Conservation (phyloP, 2,888 invertebrate species). For the Geophilus truncorum region DNA sequence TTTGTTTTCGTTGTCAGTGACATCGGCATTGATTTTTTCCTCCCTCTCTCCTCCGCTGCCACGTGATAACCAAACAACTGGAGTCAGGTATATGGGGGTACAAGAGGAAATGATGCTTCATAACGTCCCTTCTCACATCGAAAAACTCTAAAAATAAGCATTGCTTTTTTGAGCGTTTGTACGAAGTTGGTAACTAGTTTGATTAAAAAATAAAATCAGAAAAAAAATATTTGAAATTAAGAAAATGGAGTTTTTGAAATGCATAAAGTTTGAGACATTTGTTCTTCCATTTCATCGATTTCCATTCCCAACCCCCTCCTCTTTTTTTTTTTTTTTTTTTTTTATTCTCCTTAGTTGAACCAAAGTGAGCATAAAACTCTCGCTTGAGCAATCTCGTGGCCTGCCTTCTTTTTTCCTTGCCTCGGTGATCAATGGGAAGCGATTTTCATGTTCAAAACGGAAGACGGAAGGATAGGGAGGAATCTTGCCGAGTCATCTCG, state of each 20-base stretch:
- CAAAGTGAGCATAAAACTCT: conserved; percentile 17
- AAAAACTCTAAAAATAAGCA: neutral
- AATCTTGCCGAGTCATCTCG: neutral
- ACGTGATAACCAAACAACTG: neutral
- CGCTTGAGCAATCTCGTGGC: conserved; percentile 14
- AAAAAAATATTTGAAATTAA: neutral
- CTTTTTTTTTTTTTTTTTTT: no score
- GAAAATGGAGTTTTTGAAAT: neutral
- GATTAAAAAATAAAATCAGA: neutral
- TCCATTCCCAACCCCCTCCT: neutral
- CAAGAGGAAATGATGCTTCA: neutral
- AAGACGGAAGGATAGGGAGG: neutral
- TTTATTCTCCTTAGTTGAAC: neutral
- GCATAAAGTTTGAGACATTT: neutral
- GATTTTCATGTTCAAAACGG: conserved; percentile 6
- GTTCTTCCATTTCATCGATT: neutral
- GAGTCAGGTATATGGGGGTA: neutral
- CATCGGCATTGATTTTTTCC: conserved; percentile 10
- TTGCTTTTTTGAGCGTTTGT: neutral
- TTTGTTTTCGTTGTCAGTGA: conserved; percentile 9
- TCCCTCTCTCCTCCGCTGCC: neutral
- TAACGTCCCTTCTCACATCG: neutral
- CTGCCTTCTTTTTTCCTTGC: neutral
- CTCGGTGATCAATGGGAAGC: conserved; percentile 10
- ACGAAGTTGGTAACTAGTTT: neutral